Conservation (phyloP, 2,888 invertebrate genomes). For the Leptothorax acervorum region DNA sequence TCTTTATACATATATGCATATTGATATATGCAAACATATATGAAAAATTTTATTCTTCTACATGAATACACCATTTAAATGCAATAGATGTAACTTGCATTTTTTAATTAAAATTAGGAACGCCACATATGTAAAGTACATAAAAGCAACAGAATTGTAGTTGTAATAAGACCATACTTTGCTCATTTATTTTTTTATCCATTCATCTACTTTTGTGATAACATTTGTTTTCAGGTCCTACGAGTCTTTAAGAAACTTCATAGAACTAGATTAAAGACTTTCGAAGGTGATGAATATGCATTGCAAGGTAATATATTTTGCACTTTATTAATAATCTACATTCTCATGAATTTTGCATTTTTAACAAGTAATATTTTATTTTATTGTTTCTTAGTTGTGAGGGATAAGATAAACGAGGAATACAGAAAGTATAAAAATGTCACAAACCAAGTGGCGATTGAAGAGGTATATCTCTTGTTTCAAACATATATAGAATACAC, state of each 20-base stretch:
- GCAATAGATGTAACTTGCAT: background rate
- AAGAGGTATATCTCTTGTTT: constrained; percentile 86
- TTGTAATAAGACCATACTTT: background rate
- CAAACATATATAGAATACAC: constrained; percentile 13
- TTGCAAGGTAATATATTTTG: constrained; percentile 84
- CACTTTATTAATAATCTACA: background rate
- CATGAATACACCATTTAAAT: background rate
- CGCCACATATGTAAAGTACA: background rate
- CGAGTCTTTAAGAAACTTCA: constrained; percentile 91
- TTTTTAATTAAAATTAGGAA: background rate
- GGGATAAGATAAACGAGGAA: constrained; percentile 92
- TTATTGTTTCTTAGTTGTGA: constrained; percentile 85
- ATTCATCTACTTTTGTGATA: background rate
- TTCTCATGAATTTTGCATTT: background rate
- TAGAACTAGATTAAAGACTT: constrained; percentile 89
- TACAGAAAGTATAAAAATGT: constrained; percentile 90
- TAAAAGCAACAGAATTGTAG: background rate
- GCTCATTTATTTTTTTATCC: background rate
- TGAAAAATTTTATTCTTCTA: background rate
- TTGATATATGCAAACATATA: background rate
- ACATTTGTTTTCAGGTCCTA: constrained; percentile 87
- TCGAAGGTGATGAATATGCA: constrained; percentile 89
- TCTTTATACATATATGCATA: background rate
- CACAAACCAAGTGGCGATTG: constrained; percentile 87
- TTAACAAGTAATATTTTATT: constrained; percentile 27